These are phyloP conservation scores for Phalera bucephala DNA, from an alignment of 2,888 invertebrate species.

Conservation along the genomic window DNA sequence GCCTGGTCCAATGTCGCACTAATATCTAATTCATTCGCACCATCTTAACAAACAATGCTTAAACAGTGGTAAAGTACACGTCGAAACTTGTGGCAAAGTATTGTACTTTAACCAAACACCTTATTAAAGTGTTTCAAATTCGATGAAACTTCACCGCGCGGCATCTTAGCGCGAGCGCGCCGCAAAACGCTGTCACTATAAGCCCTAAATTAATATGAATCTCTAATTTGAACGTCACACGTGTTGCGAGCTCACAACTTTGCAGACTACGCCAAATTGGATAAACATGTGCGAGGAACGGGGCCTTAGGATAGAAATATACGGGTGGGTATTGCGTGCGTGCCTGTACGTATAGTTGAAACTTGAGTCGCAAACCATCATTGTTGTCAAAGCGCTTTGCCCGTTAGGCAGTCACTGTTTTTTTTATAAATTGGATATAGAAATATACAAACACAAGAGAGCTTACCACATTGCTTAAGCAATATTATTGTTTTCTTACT, in stretches of 20 bases:
- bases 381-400: too few relatives aligned
- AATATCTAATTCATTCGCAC: too few relatives aligned
- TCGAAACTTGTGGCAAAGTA: too few relatives aligned
- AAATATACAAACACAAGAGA: too few relatives aligned
- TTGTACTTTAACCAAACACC: constrained; percentile 32
- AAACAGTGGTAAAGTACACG: neutral
- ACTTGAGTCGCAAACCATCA: too few relatives aligned
- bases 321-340: constrained; percentile 29
- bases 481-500: too few relatives aligned
- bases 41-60: too few relatives aligned
- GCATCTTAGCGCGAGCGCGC: constrained; percentile 45
- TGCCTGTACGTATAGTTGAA: too few relatives aligned
- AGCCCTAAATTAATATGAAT: constrained; percentile 80
- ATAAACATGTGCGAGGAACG: constrained; percentile 77
- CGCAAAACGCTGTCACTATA: constrained; percentile 61
- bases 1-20: too few relatives aligned
- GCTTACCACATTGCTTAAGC: too few relatives aligned
- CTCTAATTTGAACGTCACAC: constrained; percentile 79
- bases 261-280: constrained; percentile 81
- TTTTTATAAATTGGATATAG: too few relatives aligned
- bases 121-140: constrained; percentile 45
- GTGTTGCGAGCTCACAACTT: constrained; percentile 80
- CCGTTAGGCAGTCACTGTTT: too few relatives aligned
- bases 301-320: constrained; percentile 33
- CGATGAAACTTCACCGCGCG: constrained; percentile 47